Base-by-base conservation (phyloP, 1,140 invertebrate species). In the Lepidotrigona ventralis region DNA sequence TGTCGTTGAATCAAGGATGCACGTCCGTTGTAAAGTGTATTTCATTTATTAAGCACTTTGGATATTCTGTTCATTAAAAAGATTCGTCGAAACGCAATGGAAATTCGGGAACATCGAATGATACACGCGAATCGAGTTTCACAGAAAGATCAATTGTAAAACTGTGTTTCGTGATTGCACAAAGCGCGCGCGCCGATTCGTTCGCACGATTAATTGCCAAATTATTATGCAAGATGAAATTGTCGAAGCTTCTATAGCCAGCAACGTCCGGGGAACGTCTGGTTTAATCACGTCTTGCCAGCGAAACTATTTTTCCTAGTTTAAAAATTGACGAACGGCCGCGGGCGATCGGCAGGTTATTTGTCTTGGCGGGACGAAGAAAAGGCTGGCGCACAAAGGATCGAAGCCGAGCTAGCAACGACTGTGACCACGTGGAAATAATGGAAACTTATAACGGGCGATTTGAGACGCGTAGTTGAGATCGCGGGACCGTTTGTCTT, bases 401-500 rank as follows among this genome's bases (percentile, higher is more conserved):
- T 23, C 4, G 33, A 29, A 29, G 19, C 21, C 23, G 63, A 4
- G 4, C 9, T 51, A 12, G 56, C 60, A 26, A 66, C 68, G 29
- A 72, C 56, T 80, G 66, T 64, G 78, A 53, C 76, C 75, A 84
- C 6, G 72, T 78, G 73, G 58, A 83, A 81, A 73, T 83, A 84
- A 86, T 75, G 83, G 83, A 85, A 88, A 85, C 78, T 82, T 84
- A 84, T 84, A 78, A 84, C 69, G 51, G 70, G 53, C 53, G 72
- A 66, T 60, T 64, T 83, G 72, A 54, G 64, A 56, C 84, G 63
- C 39, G 26, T 8, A 79, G 74, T 66, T 66, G 79, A 33, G 33
- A 83, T 64, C 81, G 77, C 54, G 69, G 80, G 84, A 84, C 85
- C 85, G 77, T 87, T 88, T 84, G 56, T 83, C 77, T 72, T 86